A percentile compares a stretch with the other conserved stretches of the same genome.
Conservation (phyloP, 2,113 vertebrate genomes). For the Trogon surrucura region DNA sequence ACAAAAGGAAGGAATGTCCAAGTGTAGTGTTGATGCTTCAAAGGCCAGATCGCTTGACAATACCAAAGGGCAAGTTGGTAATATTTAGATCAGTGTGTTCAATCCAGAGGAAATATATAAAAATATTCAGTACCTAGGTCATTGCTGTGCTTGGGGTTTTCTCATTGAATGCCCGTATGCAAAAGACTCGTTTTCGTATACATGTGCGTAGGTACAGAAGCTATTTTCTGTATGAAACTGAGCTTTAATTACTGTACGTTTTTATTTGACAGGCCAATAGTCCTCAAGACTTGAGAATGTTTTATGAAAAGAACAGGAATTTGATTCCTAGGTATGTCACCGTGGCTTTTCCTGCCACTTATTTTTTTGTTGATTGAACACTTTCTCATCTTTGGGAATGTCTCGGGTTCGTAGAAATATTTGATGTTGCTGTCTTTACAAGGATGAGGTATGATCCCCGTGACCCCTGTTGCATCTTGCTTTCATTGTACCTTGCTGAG, state of each 20-base stretch:
- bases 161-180: background rate
- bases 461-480: background rate
- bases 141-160: background rate
- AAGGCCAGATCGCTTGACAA: background rate
- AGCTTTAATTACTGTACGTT: constrained; percentile 48
- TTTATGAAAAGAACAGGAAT: constrained; percentile 97
- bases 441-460: background rate
- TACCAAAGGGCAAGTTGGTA: background rate
- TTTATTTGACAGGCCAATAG: constrained; percentile 88
- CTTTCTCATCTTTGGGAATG: background rate
- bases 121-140: background rate
- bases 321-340: constrained; percentile 90
- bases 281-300: constrained; percentile 95
- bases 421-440: background rate
- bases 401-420: background rate
- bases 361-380: background rate
- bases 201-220: background rate
- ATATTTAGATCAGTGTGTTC: background rate
- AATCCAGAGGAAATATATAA: background rate
- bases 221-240: background rate
- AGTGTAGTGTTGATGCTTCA: background rate
- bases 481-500: background rate
- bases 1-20: background rate
- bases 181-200: background rate
- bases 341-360: background rate